phyloP scores from a whole-genome alignment of 2,797 vertebrate species.

The Tadarida brasiliensis region DNA sequence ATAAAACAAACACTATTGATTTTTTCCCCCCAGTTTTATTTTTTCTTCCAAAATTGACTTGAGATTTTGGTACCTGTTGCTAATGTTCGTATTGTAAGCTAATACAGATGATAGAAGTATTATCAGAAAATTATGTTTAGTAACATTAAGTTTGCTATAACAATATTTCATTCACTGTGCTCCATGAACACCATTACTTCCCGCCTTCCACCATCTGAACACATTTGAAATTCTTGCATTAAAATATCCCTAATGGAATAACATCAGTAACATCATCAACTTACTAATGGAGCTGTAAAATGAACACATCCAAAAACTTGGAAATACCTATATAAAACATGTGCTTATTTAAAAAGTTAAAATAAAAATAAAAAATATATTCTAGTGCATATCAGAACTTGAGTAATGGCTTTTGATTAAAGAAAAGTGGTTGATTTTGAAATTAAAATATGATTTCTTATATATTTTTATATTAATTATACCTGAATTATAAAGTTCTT shows the following conservation, averaged over 20 bases:
- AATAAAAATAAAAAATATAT: not conserved
- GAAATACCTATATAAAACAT: not conserved
- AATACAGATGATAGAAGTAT: not conserved
- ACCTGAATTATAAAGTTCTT: slow-evolving; percentile 13
- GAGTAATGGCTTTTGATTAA: not conserved
- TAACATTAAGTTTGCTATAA: not conserved
- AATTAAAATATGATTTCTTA: not conserved
- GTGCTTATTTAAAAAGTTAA: not conserved
- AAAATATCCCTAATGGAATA: slow-evolving; percentile 30
- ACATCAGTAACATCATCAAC: not conserved
- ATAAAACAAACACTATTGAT: not conserved
- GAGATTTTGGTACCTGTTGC: not conserved
- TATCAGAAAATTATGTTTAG: not conserved
- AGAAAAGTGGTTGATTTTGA: not conserved
- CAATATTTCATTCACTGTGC: not conserved
- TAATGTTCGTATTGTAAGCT: not conserved
- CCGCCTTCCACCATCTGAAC: not conserved
- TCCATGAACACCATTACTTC: not conserved
- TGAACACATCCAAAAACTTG: not conserved
- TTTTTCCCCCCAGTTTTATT: not conserved
- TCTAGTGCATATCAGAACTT: not conserved
- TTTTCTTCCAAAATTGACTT: slow-evolving; percentile 21
- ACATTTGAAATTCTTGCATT: slow-evolving; percentile 3
- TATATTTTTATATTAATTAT: not conserved
- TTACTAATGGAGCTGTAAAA: slow-evolving; percentile 31